Conservation (phyloP, 2,888 invertebrate species). For the Syrphus vitripennis region DNA sequence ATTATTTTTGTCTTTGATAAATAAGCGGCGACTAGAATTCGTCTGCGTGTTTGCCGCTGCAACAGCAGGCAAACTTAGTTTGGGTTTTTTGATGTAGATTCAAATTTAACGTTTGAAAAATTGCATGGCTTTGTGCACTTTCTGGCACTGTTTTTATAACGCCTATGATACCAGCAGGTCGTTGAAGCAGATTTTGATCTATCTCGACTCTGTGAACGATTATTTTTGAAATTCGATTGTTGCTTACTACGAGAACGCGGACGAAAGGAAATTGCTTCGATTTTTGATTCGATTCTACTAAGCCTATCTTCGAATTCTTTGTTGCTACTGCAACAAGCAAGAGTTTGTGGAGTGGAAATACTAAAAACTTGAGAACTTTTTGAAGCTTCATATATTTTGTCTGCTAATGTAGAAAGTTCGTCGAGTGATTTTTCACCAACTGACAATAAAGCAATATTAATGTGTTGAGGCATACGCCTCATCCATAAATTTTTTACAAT, state of each 20-base stretch:
- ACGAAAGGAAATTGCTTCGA: no score
- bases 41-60: slow-evolving; percentile 30
- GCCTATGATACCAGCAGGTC: background rate
- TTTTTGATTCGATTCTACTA: background rate
- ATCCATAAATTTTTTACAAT: background rate
- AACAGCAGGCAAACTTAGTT: slow-evolving; percentile 18
- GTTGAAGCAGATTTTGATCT: no score
- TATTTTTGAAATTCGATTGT: no score
- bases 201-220: no score
- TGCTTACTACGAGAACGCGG: no score
- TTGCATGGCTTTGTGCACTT: slow-evolving; percentile 6
- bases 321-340: background rate
- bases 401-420: background rate
- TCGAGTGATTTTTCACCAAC: background rate
- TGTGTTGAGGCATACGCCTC: background rate
- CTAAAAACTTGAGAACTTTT: background rate
- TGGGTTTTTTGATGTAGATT: background rate
- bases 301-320: background rate
- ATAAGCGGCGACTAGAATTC: slow-evolving; percentile 7
- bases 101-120: background rate
- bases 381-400: background rate
- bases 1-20: slow-evolving; percentile 13
- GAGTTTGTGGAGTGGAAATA: background rate
- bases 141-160: background rate
- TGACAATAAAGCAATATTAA: background rate